Evolutionary conservation across 2,797 vertebrate genomes (phyloP).

Genomic region (Tokudaia muenninki): DNA sequence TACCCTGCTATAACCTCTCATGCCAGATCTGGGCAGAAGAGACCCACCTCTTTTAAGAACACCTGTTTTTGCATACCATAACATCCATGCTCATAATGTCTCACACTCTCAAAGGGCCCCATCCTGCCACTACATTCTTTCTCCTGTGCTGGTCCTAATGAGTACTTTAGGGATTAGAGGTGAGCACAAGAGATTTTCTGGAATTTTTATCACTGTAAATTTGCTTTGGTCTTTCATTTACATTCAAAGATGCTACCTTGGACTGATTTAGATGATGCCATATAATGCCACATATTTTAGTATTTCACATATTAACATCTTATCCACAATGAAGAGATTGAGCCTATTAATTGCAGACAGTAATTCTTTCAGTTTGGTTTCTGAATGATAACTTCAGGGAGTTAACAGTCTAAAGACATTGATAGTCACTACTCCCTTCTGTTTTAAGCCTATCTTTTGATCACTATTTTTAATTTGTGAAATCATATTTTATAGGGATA

Average conservation of each 20-base stretch:
- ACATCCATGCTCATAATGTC: accelerated
- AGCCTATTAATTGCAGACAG: not conserved
- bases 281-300: not conserved
- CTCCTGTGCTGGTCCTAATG: accelerated
- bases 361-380: not conserved
- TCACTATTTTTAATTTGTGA: not conserved
- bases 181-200: not conserved
- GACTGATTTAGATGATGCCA: not conserved
- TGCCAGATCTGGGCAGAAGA: not conserved
- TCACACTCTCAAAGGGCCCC: too few relatives aligned
- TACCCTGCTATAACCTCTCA: not conserved
- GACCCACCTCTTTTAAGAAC: accelerated
- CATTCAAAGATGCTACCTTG: not conserved
- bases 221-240: not conserved
- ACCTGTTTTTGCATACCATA: accelerated
- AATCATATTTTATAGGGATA: not conserved
- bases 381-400: not conserved
- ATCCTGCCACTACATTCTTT: accelerated
- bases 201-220: not conserved
- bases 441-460: not conserved
- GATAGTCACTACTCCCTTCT: not conserved
- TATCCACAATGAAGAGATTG: not conserved
- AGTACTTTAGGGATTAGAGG: not conserved
- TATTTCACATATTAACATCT: not conserved
- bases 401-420: accelerated